Evolutionary conservation across 2,797 vertebrate genomes (phyloP).

Genomic region (Podarcis lilfordi): DNA sequence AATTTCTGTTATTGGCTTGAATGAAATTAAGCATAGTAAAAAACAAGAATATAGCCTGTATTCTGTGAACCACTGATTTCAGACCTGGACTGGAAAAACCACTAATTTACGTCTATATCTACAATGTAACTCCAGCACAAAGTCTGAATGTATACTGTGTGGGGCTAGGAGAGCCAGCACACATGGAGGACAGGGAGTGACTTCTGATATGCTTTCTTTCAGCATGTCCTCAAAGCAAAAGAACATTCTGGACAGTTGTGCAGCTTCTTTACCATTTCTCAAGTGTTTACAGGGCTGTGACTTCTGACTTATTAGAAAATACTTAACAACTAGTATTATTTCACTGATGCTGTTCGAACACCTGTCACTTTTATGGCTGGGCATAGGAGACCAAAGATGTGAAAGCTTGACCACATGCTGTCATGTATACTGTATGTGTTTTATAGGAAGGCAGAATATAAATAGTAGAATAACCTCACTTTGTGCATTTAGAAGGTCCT

Average conservation of each 20-base stretch:
- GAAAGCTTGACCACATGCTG: neutral
- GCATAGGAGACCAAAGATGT: neutral
- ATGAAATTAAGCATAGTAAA: neutral
- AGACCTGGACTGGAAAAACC: neutral
- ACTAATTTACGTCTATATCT: neutral
- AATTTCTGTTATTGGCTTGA: slow-evolving; percentile 9
- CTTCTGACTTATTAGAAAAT: neutral
- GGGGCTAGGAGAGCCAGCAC: neutral
- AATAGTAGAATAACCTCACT: neutral
- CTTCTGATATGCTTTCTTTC: neutral
- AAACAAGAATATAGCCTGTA: neutral
- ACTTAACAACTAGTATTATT: neutral
- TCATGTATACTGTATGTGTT: neutral
- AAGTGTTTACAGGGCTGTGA: slow-evolving; percentile 3
- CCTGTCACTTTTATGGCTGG: neutral
- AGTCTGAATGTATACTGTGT: neutral
- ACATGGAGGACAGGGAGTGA: neutral
- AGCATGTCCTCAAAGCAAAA: neutral
- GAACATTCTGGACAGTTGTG: neutral
- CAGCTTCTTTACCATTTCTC: neutral
- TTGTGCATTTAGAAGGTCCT: neutral
- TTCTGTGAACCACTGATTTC: neutral
- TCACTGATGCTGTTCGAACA: neutral
- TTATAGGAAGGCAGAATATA: neutral
- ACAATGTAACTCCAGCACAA: neutral